Base-by-base conservation (phyloP, 2,888 invertebrate species). In the Neoscelio sp. region DNA sequence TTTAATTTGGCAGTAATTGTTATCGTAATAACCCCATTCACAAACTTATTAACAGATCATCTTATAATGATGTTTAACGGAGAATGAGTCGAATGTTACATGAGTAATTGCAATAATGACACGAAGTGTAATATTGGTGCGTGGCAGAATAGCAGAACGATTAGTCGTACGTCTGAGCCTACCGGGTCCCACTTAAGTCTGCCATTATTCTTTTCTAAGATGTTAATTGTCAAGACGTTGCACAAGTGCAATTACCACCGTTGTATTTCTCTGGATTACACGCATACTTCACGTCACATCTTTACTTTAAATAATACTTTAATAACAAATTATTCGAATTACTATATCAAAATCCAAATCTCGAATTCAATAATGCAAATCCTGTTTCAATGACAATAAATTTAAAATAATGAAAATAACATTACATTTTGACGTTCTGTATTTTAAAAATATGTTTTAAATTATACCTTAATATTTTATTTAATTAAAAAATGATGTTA, bases 151-250 rank as follows among this genome's bases (percentile, higher is more conserved):
- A 62, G 67, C 42, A 18, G 23, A 65, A 35, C 65, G 50, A 56
- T 52, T 50, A 60, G 67, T 50, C 54, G n/a, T 38, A 13, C 38
- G 40, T 42, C 38, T 15, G 38, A 58, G 7, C 52, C 44, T 46
- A 12, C 20, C 17, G 28, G 77, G 74, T 65, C 80, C 77, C 78
- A 76, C 81, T 83, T 83, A 79, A 68, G 71, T 33, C 71, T 78
- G 18, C 70, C 73, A 82, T 85, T 84, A 82, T 83, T 78, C 78
- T 78, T 71, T 73, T 58, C 75, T 65, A 82, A 71, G 70, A 75
- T 78, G 86, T 83, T 88, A 88, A 88, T 88, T 88, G 86, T 84
- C 84, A 84, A 83, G 80, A 82, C 78, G 81, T 88, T 88, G 86
- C 87, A 84, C 84, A 88, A 88, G 83, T 75, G 82, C 83, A 87